These are phyloP conservation scores for Bubo blakistoni DNA, from an alignment of 2,113 vertebrate genomes.

Conservation along the genomic window DNA sequence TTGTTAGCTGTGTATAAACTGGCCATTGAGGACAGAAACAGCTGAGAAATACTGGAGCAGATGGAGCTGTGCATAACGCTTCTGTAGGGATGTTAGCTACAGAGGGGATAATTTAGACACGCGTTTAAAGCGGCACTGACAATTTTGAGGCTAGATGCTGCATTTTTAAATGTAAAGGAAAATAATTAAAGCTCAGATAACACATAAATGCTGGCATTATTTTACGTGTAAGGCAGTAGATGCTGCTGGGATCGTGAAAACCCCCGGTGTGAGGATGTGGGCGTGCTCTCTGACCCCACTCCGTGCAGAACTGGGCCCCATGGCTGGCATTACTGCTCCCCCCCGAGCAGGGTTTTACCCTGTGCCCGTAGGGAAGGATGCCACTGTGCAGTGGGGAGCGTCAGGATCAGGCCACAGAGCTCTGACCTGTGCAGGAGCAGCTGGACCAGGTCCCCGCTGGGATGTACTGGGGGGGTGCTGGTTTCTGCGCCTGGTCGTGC, in stretches of 20 bases:
- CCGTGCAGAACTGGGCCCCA: neutral
- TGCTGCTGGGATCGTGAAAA: neutral
- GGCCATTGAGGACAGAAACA: slow-evolving; percentile 8
- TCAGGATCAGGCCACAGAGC: neutral
- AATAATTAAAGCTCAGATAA: neutral
- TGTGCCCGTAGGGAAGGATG: neutral
- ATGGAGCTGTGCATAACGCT: slow-evolving; percentile 35
- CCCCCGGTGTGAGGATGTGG: neutral
- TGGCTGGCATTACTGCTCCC: neutral
- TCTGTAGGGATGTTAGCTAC: neutral
- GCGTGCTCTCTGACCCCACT: neutral
- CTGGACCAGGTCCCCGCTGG: neutral
- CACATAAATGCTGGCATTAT: neutral
- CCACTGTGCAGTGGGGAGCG: neutral
- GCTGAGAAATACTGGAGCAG: slow-evolving; percentile 56
- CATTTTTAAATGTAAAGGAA: neutral
- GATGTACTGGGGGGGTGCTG: neutral
- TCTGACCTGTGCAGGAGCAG: neutral
- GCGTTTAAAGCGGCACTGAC: neutral
- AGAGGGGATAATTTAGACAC: neutral
- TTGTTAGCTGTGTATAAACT: slow-evolving; percentile 11
- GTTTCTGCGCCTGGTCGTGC: neutral
- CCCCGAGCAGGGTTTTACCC: neutral
- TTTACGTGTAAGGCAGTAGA: neutral
- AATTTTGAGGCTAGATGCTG: neutral